A percentile compares a stretch with the other conserved stretches of the same genome.
Conservation (phyloP, 1,140 invertebrate species). For the Nasonia vitripennis region DNA sequence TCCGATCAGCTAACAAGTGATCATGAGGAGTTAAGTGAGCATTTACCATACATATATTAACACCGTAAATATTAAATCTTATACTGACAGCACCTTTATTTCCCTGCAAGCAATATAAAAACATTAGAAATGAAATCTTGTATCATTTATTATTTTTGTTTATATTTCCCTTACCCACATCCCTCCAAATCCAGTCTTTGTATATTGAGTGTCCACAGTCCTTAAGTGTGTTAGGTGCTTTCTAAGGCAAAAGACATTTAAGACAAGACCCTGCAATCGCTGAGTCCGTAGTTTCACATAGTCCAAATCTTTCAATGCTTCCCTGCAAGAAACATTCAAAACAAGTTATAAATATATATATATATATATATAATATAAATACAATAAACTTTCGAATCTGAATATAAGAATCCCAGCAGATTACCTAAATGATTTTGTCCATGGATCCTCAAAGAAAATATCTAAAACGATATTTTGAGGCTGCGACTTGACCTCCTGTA, state of each 20-base stretch:
- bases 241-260: slow-evolving; percentile 85
- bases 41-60: slow-evolving; percentile 91
- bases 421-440: slow-evolving; percentile 83
- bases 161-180: slow-evolving; percentile 81
- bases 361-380: not conserved
- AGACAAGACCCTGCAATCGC: slow-evolving; percentile 86
- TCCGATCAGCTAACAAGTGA: slow-evolving; percentile 84
- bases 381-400: not conserved
- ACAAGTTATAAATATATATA: not conserved
- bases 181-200: slow-evolving; percentile 91
- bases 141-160: not conserved
- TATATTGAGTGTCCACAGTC: slow-evolving; percentile 89
- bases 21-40: slow-evolving; percentile 93
- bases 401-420: slow-evolving; percentile 19
- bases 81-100: slow-evolving; percentile 96
- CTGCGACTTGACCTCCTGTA: slow-evolving; percentile 93
- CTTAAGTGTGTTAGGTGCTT: slow-evolving; percentile 87
- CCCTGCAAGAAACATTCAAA: slow-evolving; percentile 73
- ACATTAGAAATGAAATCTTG: slow-evolving; percentile 20
- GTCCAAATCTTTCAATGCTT: slow-evolving; percentile 80
- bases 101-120: slow-evolving; percentile 78
- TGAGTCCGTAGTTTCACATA: slow-evolving; percentile 87
- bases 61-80: slow-evolving; percentile 89
- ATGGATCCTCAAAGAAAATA: slow-evolving; percentile 88
- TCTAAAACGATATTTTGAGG: slow-evolving; percentile 89